These are phyloP conservation scores for Ceratosolen fusciceps DNA, from an alignment of 1,140 invertebrate species.

Conservation along the genomic window DNA sequence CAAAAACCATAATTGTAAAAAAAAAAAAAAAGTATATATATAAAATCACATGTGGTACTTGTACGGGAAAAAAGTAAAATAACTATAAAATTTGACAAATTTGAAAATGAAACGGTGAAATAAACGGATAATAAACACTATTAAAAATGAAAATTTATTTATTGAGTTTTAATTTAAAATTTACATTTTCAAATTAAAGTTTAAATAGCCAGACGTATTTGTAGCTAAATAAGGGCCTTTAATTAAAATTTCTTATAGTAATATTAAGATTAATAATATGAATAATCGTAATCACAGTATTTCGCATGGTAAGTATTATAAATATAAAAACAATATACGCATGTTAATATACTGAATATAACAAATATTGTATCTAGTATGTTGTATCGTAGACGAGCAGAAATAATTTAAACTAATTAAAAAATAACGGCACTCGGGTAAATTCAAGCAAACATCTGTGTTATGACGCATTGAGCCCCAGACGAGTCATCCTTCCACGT, in stretches of 20 bases:
- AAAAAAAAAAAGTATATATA: conserved; percentile 7
- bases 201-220: conserved; percentile 27
- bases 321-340: conserved; percentile 23
- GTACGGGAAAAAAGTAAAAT: conserved; percentile 41
- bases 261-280: no score
- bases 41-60: conserved; percentile 15
- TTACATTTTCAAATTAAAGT: conserved; percentile 34
- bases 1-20: no score
- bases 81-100: conserved; percentile 18
- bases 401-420: conserved; percentile 14
- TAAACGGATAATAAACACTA: conserved; percentile 40
- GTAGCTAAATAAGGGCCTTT: neutral
- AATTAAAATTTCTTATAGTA: neutral
- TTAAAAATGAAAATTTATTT: conserved; percentile 47
- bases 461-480: conserved; percentile 26
- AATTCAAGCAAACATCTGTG: conserved; percentile 47
- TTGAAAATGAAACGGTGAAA: conserved; percentile 42
- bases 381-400: neutral
- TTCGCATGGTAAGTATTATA: conserved; percentile 21
- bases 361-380: neutral
- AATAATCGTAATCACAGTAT: conserved; percentile 26
- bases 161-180: conserved; percentile 32
- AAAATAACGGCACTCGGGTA: conserved; percentile 5
- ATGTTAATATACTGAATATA: neutral
- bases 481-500: conserved; percentile 42